Evolutionary conservation across 2,888 invertebrate genomes (phyloP).

Genomic region (Suillia variegata): DNA sequence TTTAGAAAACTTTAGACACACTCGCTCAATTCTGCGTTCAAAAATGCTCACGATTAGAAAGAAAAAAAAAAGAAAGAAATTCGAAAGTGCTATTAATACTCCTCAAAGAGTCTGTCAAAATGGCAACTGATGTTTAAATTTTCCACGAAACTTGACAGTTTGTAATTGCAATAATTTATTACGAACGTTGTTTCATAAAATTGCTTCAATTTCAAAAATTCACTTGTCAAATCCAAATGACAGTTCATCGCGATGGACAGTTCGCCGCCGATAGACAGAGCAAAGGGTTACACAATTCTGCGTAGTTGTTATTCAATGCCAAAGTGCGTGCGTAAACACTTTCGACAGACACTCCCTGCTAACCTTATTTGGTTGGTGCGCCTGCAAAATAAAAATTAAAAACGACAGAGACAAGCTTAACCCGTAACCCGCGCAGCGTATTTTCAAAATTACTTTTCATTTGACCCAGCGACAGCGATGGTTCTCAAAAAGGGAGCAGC

Average conservation of each 20-base stretch:
- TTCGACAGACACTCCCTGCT: too few species aligned
- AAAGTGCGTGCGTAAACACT: too few species aligned
- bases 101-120: not conserved
- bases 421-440: too few species aligned
- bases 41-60: too few species aligned
- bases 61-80: not conserved
- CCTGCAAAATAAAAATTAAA: too few species aligned
- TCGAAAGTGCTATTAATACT: not conserved
- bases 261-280: not conserved
- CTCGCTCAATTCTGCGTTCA: too few species aligned
- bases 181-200: not conserved
- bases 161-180: conserved; percentile 5
- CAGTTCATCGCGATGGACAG: conserved; percentile 14
- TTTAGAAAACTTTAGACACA: too few species aligned
- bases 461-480: not conserved
- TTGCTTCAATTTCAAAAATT: not conserved
- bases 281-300: not conserved
- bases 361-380: too few species aligned
- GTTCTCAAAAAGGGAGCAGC: conserved; percentile 5
- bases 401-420: not conserved
- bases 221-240: conserved; percentile 20
- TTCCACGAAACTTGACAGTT: conserved; percentile 6
- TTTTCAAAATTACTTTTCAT: not conserved
- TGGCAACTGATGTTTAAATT: not conserved
- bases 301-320: too few species aligned